phyloP scores from a whole-genome alignment of 2,113 vertebrate genomes.

The Perca flavescens region DNA sequence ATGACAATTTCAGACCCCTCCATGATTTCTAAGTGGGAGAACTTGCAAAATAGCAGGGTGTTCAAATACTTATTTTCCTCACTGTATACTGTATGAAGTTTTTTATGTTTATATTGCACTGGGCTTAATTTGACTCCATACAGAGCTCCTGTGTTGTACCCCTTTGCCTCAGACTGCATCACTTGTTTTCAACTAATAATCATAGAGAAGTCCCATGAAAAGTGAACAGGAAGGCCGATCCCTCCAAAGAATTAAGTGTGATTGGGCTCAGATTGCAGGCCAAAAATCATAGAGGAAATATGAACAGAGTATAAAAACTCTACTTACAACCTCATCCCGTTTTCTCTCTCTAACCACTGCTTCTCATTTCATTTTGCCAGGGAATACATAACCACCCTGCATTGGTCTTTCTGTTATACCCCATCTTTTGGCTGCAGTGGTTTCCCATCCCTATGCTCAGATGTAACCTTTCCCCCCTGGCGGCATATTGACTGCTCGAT shows the following conservation, averaged over 20 bases:
- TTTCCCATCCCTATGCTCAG: slow-evolving; percentile 45
- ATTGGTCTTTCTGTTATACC: slow-evolving; percentile 10
- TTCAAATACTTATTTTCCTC: too few species aligned
- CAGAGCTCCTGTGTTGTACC: not conserved
- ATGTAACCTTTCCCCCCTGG: slow-evolving; percentile 58
- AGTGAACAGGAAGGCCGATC: not conserved
- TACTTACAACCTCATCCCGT: slow-evolving; percentile 4
- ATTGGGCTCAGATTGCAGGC: slow-evolving; percentile 17
- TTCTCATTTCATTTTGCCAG: slow-evolving; percentile 26
- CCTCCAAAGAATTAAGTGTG: slow-evolving; percentile 17
- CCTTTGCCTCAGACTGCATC: not conserved
- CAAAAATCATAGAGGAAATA: slow-evolving; percentile 36
- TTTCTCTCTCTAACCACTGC: slow-evolving; percentile 12
- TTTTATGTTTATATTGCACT: not conserved
- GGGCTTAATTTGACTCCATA: not conserved
- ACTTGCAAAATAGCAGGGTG: too few species aligned
- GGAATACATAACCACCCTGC: slow-evolving; percentile 8
- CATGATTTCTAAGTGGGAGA: too few species aligned
- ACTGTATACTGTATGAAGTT: not conserved
- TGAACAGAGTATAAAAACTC: slow-evolving; percentile 29
- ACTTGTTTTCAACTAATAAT: not conserved
- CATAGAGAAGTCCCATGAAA: slow-evolving; percentile 2
- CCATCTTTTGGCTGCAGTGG: slow-evolving; percentile 15
- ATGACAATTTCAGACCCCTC: too few species aligned
- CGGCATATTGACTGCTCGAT: slow-evolving; percentile 4